Conservation (phyloP, 2,888 invertebrate genomes). For the Blomia tropicalis region DNA sequence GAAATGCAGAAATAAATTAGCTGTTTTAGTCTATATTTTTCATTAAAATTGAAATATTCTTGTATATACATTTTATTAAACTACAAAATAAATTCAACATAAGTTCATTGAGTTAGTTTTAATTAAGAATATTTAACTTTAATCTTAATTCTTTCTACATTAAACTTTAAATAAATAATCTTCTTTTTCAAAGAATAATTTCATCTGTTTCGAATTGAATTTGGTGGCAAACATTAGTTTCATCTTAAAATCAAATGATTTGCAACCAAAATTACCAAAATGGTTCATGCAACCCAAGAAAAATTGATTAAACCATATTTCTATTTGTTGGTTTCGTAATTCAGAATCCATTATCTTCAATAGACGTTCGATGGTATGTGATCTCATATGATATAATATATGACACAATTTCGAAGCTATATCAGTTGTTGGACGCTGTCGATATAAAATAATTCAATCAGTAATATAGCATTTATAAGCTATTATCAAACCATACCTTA, state of each 20-base stretch:
- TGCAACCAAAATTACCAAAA: neutral
- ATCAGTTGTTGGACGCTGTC: neutral
- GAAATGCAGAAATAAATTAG: too few species aligned
- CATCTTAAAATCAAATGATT: neutral
- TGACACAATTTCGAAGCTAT: neutral
- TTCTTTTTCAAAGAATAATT: neutral
- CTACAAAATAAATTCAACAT: neutral
- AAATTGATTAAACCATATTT: neutral
- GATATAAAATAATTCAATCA: neutral
- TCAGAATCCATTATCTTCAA: neutral
- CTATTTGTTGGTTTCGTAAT: neutral
- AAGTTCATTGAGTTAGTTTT: neutral
- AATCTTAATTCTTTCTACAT: too few species aligned
- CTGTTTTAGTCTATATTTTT: too few species aligned
- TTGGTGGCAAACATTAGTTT: neutral
- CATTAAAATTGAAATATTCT: neutral
- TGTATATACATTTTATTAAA: neutral
- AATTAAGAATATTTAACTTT: too few species aligned
- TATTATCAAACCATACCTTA: slow-evolving; percentile 37
- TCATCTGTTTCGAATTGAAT: neutral
- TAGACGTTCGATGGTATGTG: neutral
- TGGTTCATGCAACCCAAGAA: neutral
- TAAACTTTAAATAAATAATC: too few species aligned
- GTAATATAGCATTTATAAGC: neutral
- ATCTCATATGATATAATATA: neutral